Percentiles rank a stretch among this genome's conserved stretches.
These are phyloP conservation scores for Acrocephalus kingi DNA, from an alignment of 2,113 vertebrate genomes.

Conservation along the genomic window DNA sequence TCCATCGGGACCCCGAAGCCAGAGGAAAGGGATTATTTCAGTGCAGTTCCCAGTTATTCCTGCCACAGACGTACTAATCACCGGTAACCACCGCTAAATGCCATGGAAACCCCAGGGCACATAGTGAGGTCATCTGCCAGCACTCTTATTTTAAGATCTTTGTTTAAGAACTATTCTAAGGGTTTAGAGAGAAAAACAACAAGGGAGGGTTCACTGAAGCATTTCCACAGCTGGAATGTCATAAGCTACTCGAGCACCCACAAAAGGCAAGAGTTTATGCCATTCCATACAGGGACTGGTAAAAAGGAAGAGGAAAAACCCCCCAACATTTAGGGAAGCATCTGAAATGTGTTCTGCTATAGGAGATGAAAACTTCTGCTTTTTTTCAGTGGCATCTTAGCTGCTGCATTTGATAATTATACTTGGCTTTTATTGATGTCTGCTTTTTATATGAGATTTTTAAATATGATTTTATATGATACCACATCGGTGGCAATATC, in stretches of 20 bases:
- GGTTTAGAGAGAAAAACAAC: not conserved
- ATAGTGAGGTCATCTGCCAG: not conserved
- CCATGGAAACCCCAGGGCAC: not conserved
- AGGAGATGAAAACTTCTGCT: not conserved
- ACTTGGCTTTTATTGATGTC: not conserved
- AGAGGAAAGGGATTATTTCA: not conserved
- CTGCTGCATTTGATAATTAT: not conserved
- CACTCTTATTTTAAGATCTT: not conserved
- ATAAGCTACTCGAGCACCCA: not conserved
- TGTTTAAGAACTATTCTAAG: not conserved
- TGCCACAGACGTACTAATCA: not conserved
- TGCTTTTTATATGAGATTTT: not conserved
- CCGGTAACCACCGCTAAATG: not conserved
- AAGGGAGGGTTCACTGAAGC: not conserved
- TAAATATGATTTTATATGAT: not conserved
- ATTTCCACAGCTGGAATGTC: not conserved
- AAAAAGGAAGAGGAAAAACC: not conserved
- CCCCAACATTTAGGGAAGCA: accelerated
- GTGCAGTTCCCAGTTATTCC: not conserved
- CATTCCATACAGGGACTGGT: not conserved
- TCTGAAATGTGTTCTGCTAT: not conserved
- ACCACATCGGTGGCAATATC: not conserved
- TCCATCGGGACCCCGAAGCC: not conserved
- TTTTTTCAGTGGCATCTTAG: not conserved
- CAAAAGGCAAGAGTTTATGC: not conserved